Percentiles rank a stretch among this genome's conserved stretches.
These are phyloP conservation scores for Leptopilina syphax DNA, from an alignment of 2,888 invertebrate species.

Conservation along the genomic window DNA sequence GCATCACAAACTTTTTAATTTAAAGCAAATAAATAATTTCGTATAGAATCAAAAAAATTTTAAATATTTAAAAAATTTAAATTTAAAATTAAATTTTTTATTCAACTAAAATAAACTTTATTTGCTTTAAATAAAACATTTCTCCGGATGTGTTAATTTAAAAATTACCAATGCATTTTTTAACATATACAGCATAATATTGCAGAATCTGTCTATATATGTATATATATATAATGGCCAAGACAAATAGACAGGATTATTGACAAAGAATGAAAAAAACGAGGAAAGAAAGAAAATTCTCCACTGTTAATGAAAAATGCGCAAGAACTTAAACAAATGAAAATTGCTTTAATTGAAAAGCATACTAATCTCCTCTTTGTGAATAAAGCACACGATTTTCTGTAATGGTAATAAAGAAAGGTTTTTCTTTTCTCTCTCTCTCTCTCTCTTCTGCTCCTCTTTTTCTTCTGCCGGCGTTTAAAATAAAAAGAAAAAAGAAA, in stretches of 20 bases:
- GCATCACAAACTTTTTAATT: too few species aligned
- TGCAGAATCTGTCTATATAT: too few species aligned
- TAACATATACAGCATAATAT: too few species aligned
- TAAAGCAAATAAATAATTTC: too few species aligned
- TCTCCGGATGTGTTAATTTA: too few species aligned
- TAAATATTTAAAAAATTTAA: too few species aligned
- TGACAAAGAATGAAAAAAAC: background rate
- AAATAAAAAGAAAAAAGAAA: background rate
- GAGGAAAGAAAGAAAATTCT: background rate
- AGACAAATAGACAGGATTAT: background rate
- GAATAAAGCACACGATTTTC: background rate
- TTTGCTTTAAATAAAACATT: too few species aligned
- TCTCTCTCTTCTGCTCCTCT: background rate
- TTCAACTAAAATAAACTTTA: too few species aligned
- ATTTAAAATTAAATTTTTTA: too few species aligned
- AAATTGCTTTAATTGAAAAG: constrained; percentile 31
- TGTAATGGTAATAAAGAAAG: constrained; percentile 4
- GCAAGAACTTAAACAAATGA: background rate
- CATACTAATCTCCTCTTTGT: constrained; percentile 14
- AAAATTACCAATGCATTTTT: too few species aligned
- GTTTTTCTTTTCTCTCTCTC: background rate
- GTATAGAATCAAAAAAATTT: too few species aligned
- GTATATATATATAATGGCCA: too few species aligned
- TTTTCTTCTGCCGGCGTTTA: background rate
- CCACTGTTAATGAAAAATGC: background rate